phyloP scores from a whole-genome alignment of 2,797 vertebrate species.

The Clarias laeviceps region DNA sequence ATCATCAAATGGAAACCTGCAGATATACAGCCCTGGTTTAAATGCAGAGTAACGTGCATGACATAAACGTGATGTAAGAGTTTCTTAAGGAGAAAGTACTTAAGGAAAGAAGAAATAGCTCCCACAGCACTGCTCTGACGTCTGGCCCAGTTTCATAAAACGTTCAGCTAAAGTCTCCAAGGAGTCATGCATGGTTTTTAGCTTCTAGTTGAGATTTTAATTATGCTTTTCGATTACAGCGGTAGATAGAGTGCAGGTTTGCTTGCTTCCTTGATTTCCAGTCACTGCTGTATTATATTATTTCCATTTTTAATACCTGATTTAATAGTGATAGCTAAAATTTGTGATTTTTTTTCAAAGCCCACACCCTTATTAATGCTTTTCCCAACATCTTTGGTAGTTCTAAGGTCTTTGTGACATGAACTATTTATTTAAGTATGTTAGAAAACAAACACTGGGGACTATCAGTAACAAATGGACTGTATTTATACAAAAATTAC shows the following conservation, averaged over 20 bases:
- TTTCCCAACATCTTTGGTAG: neutral
- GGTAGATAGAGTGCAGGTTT: neutral
- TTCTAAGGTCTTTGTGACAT: too few species aligned
- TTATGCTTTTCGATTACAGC: neutral
- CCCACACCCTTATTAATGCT: too few species aligned
- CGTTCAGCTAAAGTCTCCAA: neutral
- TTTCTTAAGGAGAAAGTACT: neutral
- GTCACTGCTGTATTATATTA: neutral
- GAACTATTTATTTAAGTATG: too few species aligned
- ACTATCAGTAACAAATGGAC: too few species aligned
- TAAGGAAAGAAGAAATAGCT: neutral
- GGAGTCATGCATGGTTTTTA: neutral
- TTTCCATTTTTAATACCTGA: neutral
- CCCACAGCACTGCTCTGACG: neutral
- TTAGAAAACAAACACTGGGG: too few species aligned
- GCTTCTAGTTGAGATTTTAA: neutral
- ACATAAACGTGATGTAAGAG: too few species aligned
- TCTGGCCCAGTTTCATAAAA: neutral
- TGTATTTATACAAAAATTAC: too few species aligned
- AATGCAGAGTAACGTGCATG: neutral
- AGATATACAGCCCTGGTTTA: neutral
- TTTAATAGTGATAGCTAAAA: neutral
- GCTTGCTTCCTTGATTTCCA: neutral
- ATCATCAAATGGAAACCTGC: constrained; percentile 49
- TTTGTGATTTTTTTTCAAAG: too few species aligned